phyloP scores from a whole-genome alignment of 2,888 invertebrate genomes.

The Ormia ochracea region DNA sequence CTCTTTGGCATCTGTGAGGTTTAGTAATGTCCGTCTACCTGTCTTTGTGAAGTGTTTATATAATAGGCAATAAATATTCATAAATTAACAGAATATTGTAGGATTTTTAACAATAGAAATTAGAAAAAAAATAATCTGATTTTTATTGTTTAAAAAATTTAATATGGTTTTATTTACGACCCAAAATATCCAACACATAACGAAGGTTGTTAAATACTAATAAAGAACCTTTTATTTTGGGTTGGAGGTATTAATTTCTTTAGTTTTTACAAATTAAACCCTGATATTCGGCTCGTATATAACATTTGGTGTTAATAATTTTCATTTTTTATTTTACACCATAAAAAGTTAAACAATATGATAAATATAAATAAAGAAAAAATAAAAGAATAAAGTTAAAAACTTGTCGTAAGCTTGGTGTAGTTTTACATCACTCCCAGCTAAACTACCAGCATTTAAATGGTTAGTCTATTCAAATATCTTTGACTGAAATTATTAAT shows the following conservation, averaged over 20 bases:
- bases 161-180: conserved; percentile 45
- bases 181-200: conserved; percentile 11
- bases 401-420: not conserved
- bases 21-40: conserved; percentile 16
- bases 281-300: not conserved
- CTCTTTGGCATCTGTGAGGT: not conserved
- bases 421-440: not conserved
- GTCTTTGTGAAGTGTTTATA: conserved; percentile 5
- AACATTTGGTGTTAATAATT: conserved; percentile 26
- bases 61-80: conserved; percentile 37
- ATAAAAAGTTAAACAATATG: conserved; percentile 9
- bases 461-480: not conserved
- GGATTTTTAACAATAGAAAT: conserved; percentile 36
- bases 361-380: not conserved
- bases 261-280: conserved; percentile 39
- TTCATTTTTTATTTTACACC: conserved; percentile 3
- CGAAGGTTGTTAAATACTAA: conserved; percentile 11
- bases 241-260: conserved; percentile 21
- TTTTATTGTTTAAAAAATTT: conserved; percentile 36
- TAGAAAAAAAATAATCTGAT: conserved; percentile 31
- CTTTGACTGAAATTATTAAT: too few relatives aligned
- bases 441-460: conserved; percentile 1
- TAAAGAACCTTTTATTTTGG: conserved; percentile 15
- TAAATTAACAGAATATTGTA: conserved; percentile 11
- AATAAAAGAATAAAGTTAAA: not conserved